phyloP scores from a whole-genome alignment of 2,888 invertebrate genomes.

The Yponomeuta cagnagella region DNA sequence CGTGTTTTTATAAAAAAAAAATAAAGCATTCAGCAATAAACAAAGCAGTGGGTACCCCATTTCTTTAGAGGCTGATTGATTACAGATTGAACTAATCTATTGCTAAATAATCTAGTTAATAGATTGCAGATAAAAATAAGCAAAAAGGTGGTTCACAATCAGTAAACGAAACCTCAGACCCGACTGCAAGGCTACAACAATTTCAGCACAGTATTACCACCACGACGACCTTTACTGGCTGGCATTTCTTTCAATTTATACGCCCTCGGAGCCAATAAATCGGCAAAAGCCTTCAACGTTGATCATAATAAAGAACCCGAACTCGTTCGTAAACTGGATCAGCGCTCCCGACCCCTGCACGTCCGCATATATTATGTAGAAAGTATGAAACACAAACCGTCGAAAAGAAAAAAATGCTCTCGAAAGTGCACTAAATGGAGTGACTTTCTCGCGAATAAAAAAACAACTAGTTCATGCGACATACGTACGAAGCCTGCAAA shows the following conservation, averaged over 20 bases:
- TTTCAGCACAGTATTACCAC: neutral
- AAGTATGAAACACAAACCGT: neutral
- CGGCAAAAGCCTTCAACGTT: neutral
- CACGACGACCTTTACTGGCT: neutral
- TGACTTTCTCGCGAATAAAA: too few species aligned
- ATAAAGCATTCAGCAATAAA: too few species aligned
- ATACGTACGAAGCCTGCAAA: neutral
- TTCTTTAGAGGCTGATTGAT: too few species aligned
- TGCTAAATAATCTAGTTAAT: too few species aligned
- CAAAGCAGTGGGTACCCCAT: too few species aligned
- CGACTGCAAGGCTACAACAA: too few species aligned
- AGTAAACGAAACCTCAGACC: too few species aligned
- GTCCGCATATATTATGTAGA: neutral
- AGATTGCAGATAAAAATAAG: too few species aligned
- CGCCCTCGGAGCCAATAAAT: neutral
- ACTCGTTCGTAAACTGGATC: neutral
- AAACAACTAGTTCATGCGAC: neutral
- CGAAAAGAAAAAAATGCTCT: neutral
- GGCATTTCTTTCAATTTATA: neutral
- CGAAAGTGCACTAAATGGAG: neutral
- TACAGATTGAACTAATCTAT: too few species aligned
- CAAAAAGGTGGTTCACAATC: too few species aligned
- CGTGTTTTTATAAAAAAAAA: too few species aligned
- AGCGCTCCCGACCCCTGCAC: neutral
- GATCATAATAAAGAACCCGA: neutral